These are phyloP conservation scores for Ceyx margarethae DNA, from an alignment of 2,113 vertebrate species.

Conservation along the genomic window DNA sequence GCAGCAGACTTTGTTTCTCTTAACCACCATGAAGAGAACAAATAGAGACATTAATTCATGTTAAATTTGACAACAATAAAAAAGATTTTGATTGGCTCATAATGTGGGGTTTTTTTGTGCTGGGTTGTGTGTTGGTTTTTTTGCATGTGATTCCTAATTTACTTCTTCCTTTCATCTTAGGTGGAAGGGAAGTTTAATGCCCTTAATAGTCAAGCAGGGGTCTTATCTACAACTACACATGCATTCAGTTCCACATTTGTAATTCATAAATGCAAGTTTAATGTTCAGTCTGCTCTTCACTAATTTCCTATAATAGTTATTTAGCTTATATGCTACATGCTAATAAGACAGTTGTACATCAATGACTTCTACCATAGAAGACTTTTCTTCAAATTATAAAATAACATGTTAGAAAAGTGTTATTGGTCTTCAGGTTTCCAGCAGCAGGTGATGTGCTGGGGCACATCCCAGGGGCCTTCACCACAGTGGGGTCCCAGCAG, in stretches of 20 bases:
- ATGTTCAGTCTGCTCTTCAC: background rate
- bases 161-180: background rate
- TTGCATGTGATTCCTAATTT: background rate
- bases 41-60: background rate
- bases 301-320: background rate
- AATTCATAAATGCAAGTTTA: conserved; percentile 7
- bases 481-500: background rate
- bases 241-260: background rate
- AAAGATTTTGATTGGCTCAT: background rate
- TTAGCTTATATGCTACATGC: background rate
- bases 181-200: background rate
- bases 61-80: background rate
- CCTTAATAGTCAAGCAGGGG: background rate
- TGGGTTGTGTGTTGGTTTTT: background rate
- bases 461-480: background rate
- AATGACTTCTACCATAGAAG: background rate
- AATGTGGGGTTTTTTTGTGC: background rate
- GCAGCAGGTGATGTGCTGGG: background rate
- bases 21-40: background rate
- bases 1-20: background rate
- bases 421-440: background rate
- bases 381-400: background rate
- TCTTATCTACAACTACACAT: background rate
- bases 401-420: background rate
- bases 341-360: background rate